Base-by-base conservation (phyloP, 2,797 vertebrate genomes). In the Hyperoplus immaculatus region DNA sequence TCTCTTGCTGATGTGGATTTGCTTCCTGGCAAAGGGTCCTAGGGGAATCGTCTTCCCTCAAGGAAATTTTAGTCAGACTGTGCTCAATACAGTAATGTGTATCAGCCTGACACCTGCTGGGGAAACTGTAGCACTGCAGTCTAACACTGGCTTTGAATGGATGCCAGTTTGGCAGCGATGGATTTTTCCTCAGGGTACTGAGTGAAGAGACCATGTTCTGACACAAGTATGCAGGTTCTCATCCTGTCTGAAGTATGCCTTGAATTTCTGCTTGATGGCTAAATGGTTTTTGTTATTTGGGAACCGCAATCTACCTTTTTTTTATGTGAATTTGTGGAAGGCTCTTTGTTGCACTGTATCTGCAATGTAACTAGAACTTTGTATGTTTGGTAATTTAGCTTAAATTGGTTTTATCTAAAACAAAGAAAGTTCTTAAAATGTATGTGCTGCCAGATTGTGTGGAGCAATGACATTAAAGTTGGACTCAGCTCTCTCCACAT, bases 21-120 rank as follows among this genome's bases (percentile, higher is more conserved):
- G 46, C 61, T 62, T 61, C 16, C 75, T 81, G 71, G 85, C 72
- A 85, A 21, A 50, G 81, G 65, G 85, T 78, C 49, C 56, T 71
- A 46, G 59, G 69, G 61, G 57, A 75, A 80, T 83, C 69, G 81
- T 87, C 51, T 72, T 68, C 71, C 84, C 79, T 72, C n/a, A 59
- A 73, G 87, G 79, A 62, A 29, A 29, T 75, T 76, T 65, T 3
- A 63, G 82, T 77, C 75, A 78, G 18, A 42, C 42, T 29, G n/a
- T 47, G 54, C 50, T 64, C 10, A 13, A 72, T 65, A 60, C 12
- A 41, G 68, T 86, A 53, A 66, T 64, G 70, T 75, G 88, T 83
- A 59, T 70, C 67, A 78, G 77, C 67, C 84, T 95, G 95, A 87
- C 94, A 88, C 87, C 93, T 93, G 62, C 87, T 92, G 95, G 92